Conservation (phyloP, 2,113 vertebrate genomes). For the Leptobrachium leishanense region DNA sequence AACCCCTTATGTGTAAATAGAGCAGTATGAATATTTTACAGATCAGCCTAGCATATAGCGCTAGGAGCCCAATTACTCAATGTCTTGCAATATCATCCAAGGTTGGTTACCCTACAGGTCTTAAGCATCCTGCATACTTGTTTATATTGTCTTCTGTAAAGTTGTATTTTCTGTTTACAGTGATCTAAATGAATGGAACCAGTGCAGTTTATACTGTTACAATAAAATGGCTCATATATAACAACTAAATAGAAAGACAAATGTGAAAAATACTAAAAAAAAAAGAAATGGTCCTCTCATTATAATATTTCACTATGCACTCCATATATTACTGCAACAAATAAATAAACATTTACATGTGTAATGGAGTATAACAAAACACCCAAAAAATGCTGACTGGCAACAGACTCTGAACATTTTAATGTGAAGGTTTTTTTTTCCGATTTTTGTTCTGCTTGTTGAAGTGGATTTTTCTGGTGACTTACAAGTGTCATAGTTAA, state of each 20-base stretch:
- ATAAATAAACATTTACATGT: slow-evolving; percentile 77
- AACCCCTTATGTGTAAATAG: slow-evolving; percentile 53
- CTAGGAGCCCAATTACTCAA: slow-evolving; percentile 38
- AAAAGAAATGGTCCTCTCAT: slow-evolving; percentile 64
- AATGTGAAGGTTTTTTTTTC: background rate
- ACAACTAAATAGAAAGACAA: slow-evolving; percentile 55
- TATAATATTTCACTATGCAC: slow-evolving; percentile 71
- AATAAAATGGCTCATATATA: slow-evolving; percentile 70
- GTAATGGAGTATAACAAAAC: slow-evolving; percentile 75
- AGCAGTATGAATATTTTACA: slow-evolving; percentile 76
- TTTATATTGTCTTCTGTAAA: slow-evolving; percentile 39
- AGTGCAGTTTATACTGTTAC: slow-evolving; percentile 46
- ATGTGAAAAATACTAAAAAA: slow-evolving; percentile 62
- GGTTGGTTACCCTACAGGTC: slow-evolving; percentile 45
- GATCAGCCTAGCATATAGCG: slow-evolving; percentile 54
- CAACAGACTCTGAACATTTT: slow-evolving; percentile 54
- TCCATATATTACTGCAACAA: slow-evolving; percentile 82
- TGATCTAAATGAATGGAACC: slow-evolving; percentile 6
- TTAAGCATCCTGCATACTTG: background rate
- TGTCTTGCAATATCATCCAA: slow-evolving; percentile 1
- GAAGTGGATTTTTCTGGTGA: background rate
- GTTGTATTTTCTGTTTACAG: slow-evolving; percentile 15
- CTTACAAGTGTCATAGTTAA: background rate
- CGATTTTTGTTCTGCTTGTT: background rate
- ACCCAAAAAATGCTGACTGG: slow-evolving; percentile 67